Base-by-base conservation (phyloP, 1,140 invertebrate species). In the Dryas iulia region DNA sequence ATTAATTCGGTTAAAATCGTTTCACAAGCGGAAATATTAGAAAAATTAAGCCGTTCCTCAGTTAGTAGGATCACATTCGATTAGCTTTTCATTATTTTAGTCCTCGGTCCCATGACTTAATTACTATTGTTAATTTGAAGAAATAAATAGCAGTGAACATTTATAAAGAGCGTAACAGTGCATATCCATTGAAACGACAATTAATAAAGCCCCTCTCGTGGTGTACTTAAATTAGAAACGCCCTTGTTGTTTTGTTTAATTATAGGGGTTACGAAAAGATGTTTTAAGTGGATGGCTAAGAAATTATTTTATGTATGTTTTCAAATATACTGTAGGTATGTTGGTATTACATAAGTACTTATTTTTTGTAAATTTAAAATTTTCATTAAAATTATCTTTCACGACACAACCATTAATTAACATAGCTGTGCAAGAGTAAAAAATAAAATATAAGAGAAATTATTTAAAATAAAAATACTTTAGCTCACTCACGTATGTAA, bases 141-240 rank as follows among this genome's bases (percentile, higher is more conserved):
- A 71, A 71, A 71, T 66, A 59, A 66, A 61, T 65, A 59, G 53
- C 59, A 66, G 35, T 52, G 47, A 68, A 74, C 66, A 73, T 58
- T 66, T 64, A 77, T 73, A 74, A 74, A 63, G 69, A 70, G 23
- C 73, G 66, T 62, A 66, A 67, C 71, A 66, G 68, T 75, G 69
- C 71, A 71, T 71, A 76, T 66, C 58, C 54, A 71, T 66, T 63
- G 53, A 69, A 74, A 66, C 68, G 71, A 73, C 73, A 68, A 76
- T 80, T 78, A 80, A 80, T 80, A 76, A 79, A 75, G 66, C 68
- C 71, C 66, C 59, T 72, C n/a, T 72, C 66, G 72, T 61, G 68
- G 69, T 62, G 70, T 62, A 74, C 69, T 73, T 75, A 77, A 77
- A 77, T 77, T 77, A 75, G 73, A 72, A 69, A 76, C 35, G 60